phyloP scores from a whole-genome alignment of 2,797 vertebrate species.

The Hozukius guyotensis region DNA sequence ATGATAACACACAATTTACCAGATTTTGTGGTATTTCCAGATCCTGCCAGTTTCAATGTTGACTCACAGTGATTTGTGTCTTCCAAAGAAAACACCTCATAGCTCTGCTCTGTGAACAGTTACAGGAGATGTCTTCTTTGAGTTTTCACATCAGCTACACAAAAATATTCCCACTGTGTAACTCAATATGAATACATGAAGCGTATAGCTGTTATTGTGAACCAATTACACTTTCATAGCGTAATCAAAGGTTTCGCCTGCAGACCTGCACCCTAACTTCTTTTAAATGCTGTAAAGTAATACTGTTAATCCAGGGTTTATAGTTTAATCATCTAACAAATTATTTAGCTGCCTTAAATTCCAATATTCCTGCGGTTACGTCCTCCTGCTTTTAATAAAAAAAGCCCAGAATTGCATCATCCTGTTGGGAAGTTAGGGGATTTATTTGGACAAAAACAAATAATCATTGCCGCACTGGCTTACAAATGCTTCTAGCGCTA shows the following conservation, averaged over 20 bases:
- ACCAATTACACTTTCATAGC: neutral
- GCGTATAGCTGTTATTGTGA: neutral
- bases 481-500: neutral
- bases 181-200: neutral
- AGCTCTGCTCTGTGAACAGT: constrained; percentile 11
- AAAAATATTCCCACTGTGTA: neutral
- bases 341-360: constrained; percentile 24
- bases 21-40: constrained; percentile 45
- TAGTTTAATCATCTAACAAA: constrained; percentile 15
- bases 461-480: neutral
- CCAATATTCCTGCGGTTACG: constrained; percentile 25
- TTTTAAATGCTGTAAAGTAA: neutral
- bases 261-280: neutral
- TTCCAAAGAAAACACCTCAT: constrained; percentile 52
- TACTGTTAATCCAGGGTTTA: neutral
- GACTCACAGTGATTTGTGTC: constrained; percentile 31
- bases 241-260: neutral
- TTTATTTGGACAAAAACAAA: constrained; percentile 27
- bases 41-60: constrained; percentile 45
- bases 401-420: constrained; percentile 28
- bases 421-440: neutral
- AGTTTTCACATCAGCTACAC: constrained; percentile 18
- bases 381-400: constrained; percentile 26
- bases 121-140: constrained; percentile 6
- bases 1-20: constrained; percentile 23